phyloP scores from a whole-genome alignment of 2,888 invertebrate species.

The Andrena praecox region DNA sequence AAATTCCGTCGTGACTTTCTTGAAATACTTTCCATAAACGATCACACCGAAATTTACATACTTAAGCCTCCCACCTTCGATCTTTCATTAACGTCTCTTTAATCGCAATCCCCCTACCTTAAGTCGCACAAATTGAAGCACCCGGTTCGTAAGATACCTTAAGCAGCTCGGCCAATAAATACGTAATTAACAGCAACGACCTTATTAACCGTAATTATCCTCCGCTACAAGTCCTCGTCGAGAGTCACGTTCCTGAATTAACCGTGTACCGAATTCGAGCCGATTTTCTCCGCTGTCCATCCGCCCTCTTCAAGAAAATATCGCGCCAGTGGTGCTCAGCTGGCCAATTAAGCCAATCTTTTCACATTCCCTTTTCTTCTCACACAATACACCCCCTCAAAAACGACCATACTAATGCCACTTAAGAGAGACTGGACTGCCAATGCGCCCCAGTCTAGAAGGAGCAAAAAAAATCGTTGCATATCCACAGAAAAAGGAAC shows the following conservation, averaged over 20 bases:
- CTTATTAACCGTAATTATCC: constrained; percentile 63
- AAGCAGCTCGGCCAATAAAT: constrained; percentile 32
- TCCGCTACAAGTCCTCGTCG: neutral
- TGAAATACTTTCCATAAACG: constrained; percentile 18
- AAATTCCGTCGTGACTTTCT: constrained; percentile 39
- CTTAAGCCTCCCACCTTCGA: constrained; percentile 3
- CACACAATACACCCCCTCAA: neutral
- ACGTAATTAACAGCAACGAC: constrained; percentile 57
- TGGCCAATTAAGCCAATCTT: too few relatives aligned
- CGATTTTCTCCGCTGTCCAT: constrained; percentile 20
- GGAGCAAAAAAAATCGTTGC: neutral
- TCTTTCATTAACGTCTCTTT: constrained; percentile 46
- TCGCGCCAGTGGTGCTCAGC: constrained; percentile 43
- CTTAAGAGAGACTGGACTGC: neutral
- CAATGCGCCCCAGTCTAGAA: neutral
- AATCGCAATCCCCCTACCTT: constrained; percentile 36
- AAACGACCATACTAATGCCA: neutral
- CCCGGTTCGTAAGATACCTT: constrained; percentile 14
- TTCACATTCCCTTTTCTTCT: neutral
- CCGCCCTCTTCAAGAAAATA: constrained; percentile 37
- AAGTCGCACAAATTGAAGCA: constrained; percentile 49
- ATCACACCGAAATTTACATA: constrained; percentile 47
- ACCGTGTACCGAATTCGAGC: constrained; percentile 38
- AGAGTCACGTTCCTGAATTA: constrained; percentile 35
- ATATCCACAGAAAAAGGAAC: neutral